Base-by-base conservation (phyloP, 2,888 invertebrate genomes). In the Dolichopus griseipennis region DNA sequence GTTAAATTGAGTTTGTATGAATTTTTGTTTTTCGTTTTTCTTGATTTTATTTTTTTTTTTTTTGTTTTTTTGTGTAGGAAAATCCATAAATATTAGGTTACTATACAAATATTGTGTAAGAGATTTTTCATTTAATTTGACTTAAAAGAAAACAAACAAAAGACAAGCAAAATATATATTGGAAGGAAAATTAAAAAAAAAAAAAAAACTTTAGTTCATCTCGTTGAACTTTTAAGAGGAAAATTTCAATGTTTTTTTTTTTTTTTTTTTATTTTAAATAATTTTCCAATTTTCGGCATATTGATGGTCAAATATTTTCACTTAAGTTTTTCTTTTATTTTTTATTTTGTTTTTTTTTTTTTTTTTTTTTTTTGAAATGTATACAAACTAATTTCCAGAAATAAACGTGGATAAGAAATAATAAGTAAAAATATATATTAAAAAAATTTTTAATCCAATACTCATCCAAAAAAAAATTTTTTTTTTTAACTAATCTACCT, bases 11-110 rank as follows among this genome's bases (percentile, higher is more conserved):
- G 18, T 52, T 52, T 52, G 18, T 12, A 52, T 2, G 18, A 52
- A 52, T 18, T 12, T 41, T 27, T 27, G 2, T 27, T 27, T 4
- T 27, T 27, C 5, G 2, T 2, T 27, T 27, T 37, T 52, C 5
- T 27, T 27, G 2, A 4, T 4, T 27, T 27, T 27, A 4, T 2
- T 27, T 27, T 37, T 52, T 27, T 27, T 27, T 27, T 27, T 4
- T 27, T 27, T 27, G 2, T 2, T 27, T 27, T 37, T 52, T 52
- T 18, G 52, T 52, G 52, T 52, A 52, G 52, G 52, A 52, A 52
- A 52, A 52, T 52, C 52, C 52, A 52, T 52, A 52, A 52, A 52
- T 52, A 52, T 52, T 52, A n/a, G 52, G 52, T 52, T 52, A 52
- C 52, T 52, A n/a, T 52, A 52, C 52, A 52, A 52, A 52, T 52